Evolutionary conservation across 2,888 invertebrate species (phyloP).

Genomic region (Helleia helle): DNA sequence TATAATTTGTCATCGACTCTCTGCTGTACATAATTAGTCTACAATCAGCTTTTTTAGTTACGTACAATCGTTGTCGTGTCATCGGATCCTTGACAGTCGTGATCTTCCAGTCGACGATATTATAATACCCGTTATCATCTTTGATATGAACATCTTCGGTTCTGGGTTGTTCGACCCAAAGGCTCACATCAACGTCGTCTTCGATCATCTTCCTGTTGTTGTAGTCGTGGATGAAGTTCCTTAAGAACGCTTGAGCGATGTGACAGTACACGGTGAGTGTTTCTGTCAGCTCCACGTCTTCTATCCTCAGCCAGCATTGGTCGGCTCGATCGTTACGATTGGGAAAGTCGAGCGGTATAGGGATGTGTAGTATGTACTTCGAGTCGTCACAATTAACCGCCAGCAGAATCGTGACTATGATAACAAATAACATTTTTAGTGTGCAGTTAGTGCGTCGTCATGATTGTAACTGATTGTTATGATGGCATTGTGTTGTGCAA

Average conservation of each 20-base stretch:
- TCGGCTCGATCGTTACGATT: constrained; percentile 54
- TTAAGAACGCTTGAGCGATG: constrained; percentile 45
- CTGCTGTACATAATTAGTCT: constrained; percentile 54
- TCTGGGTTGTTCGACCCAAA: constrained; percentile 48
- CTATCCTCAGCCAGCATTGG: constrained; percentile 60
- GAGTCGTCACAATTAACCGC: constrained; percentile 28
- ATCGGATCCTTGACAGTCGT: constrained; percentile 50
- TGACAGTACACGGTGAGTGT: constrained; percentile 46
- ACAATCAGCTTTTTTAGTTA: constrained; percentile 47
- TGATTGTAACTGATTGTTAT: constrained; percentile 54
- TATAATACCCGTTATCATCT: constrained; percentile 28
- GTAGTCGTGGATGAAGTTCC: constrained; percentile 48
- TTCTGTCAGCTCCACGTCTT: constrained; percentile 52
- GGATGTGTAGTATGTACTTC: constrained; percentile 33
- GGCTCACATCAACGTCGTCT: constrained; percentile 50
- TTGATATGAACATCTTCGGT: constrained; percentile 28
- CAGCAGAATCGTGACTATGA: constrained; percentile 28
- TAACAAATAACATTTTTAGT: constrained; percentile 58
- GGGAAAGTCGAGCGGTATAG: constrained; percentile 54
- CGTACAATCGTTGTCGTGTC: constrained; percentile 47
- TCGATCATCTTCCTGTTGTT: constrained; percentile 52
- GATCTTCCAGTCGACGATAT: constrained; percentile 45
- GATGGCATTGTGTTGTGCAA: constrained; percentile 35
- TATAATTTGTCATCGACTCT: constrained; percentile 51
- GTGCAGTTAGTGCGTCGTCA: constrained; percentile 48